phyloP scores from a whole-genome alignment of 92 coral and sea anemone species.

The Blastomussa wellsi region DNA sequence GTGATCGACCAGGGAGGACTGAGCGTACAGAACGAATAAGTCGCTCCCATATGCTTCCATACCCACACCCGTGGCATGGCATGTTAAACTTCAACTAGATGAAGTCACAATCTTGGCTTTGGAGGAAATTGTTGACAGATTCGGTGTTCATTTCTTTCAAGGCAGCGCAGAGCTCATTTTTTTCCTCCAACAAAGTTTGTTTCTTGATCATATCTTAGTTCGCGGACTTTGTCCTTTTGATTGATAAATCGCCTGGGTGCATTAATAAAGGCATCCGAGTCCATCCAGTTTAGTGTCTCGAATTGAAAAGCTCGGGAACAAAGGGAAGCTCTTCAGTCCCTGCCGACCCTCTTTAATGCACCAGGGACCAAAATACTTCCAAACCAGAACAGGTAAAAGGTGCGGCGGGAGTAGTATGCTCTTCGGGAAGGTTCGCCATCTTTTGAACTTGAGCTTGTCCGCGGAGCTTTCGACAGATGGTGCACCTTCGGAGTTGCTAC shows the following conservation, averaged over 20 bases:
- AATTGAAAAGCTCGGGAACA: conserved; percentile 1
- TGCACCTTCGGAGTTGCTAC: no score
- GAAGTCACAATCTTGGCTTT: conserved; percentile 18
- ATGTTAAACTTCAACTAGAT: conserved; percentile 48
- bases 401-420: conserved; percentile 30
- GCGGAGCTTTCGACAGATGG: conserved; percentile 12
- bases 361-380: conserved; percentile 36
- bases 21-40: conserved; percentile 43
- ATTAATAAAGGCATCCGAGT: no score
- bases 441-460: conserved; percentile 24
- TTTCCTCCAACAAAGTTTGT: conserved; percentile 28
- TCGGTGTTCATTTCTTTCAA: conserved; percentile 28
- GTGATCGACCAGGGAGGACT: conserved; percentile 27
- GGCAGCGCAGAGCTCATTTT: conserved; percentile 39
- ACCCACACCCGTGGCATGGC: conserved; percentile 43
- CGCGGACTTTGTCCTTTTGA: conserved; percentile 7
- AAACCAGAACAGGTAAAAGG: conserved; percentile 50
- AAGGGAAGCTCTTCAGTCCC: conserved; percentile 19
- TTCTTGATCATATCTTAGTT: conserved; percentile 33
- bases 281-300: conserved; percentile 23
- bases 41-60: conserved; percentile 63
- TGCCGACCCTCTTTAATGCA: no score
- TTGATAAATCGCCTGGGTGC: no score
- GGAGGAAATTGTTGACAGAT: conserved; percentile 5
- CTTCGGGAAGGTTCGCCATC: conserved; percentile 27